Evolutionary conservation across 2,113 vertebrate species (phyloP).

Genomic region (Megaceryle torquata): DNA sequence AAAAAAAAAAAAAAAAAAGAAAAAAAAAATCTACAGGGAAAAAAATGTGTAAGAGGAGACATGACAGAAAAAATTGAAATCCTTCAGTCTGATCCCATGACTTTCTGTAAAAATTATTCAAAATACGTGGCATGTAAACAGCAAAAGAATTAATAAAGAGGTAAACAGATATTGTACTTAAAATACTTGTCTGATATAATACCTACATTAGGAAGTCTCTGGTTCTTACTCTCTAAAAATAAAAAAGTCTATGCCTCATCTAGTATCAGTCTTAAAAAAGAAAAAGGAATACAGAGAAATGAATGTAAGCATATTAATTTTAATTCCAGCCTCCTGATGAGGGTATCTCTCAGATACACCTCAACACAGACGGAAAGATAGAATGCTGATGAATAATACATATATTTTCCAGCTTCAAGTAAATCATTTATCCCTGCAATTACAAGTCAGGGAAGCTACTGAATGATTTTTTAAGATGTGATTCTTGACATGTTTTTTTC

Average conservation of each 20-base stretch:
- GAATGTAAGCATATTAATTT: neutral
- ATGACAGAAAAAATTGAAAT: neutral
- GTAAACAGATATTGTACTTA: neutral
- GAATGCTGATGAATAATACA: slow-evolving; percentile 41
- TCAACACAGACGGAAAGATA: slow-evolving; percentile 6
- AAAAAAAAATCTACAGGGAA: neutral
- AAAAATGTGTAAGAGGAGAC: neutral
- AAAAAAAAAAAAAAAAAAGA: neutral
- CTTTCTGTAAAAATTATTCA: neutral
- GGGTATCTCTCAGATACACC: neutral
- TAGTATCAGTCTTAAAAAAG: neutral
- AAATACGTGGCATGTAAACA: neutral
- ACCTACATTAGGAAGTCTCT: neutral
- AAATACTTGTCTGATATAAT: neutral
- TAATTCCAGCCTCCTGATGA: neutral
- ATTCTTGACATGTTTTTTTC: neutral
- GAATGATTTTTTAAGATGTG: neutral
- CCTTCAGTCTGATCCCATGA: neutral
- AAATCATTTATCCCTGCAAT: slow-evolving; percentile 14
- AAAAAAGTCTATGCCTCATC: neutral
- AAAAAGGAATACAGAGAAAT: slow-evolving; percentile 9
- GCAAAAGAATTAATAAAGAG: neutral
- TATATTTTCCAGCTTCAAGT: slow-evolving; percentile 11
- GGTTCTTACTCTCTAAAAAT: neutral
- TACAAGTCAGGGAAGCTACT: slow-evolving; percentile 20